These are phyloP conservation scores for cat (Felis catus) DNA, from an alignment of 2,113 vertebrate genomes.

Conservation along the genomic window DNA sequence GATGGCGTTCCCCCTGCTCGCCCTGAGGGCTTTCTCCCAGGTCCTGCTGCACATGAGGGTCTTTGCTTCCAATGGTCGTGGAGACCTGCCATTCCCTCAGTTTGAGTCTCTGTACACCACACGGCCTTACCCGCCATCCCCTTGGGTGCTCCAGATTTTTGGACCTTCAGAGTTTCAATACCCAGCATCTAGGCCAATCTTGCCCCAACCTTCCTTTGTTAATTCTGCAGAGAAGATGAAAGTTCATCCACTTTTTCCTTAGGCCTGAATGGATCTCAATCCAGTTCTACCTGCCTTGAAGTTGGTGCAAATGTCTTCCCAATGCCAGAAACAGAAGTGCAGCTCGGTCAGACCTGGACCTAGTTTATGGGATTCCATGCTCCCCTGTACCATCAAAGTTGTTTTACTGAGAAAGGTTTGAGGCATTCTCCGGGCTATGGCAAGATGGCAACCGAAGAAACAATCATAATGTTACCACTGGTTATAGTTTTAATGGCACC, in stretches of 20 bases:
- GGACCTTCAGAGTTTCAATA: neutral
- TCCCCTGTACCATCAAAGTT: neutral
- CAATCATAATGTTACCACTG: neutral
- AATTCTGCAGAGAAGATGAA: neutral
- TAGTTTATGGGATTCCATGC: neutral
- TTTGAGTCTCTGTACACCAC: neutral
- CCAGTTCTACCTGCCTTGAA: neutral
- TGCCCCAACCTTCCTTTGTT: accelerated
- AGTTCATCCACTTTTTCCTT: neutral
- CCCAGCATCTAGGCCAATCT: neutral
- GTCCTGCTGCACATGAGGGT: too few relatives aligned
- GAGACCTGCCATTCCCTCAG: neutral
- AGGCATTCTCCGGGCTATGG: neutral
- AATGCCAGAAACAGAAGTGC: neutral
- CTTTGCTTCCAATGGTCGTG: neutral
- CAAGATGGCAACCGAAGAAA: neutral
- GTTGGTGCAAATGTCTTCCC: neutral
- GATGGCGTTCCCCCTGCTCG: accelerated
- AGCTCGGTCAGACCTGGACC: neutral
- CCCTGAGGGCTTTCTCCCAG: neutral
- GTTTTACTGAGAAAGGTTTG: neutral
- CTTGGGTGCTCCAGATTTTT: neutral
- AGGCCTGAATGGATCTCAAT: neutral
- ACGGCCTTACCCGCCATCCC: accelerated
- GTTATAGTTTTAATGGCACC: neutral